phyloP scores from a whole-genome alignment of 2,113 vertebrate species.

The Sapayoa aenigma region DNA sequence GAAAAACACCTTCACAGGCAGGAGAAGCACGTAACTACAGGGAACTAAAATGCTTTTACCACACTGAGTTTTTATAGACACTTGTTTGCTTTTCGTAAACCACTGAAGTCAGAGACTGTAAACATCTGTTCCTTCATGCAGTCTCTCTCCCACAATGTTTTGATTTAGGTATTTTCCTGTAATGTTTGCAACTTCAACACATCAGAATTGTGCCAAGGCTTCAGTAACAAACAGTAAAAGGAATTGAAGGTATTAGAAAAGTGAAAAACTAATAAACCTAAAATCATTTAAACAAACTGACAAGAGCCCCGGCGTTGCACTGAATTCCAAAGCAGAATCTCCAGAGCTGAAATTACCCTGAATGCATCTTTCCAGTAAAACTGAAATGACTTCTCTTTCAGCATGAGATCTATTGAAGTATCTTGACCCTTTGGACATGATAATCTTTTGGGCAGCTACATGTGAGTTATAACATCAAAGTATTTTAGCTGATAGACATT shows the following conservation, averaged over 20 bases:
- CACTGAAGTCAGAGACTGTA: slow-evolving; percentile 24
- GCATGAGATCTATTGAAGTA: not conserved
- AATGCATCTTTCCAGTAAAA: not conserved
- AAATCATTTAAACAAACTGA: not conserved
- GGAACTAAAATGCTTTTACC: not conserved
- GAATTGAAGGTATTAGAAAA: not conserved
- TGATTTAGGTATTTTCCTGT: slow-evolving; percentile 43
- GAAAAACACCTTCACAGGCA: not conserved
- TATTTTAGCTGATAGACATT: not conserved
- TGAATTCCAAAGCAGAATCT: not conserved
- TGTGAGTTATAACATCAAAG: not conserved
- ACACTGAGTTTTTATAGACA: not conserved
- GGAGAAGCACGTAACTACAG: not conserved
- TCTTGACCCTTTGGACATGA: not conserved
- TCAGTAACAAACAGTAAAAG: not conserved
- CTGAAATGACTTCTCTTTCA: not conserved
- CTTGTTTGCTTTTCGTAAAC: not conserved
- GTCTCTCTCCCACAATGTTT: slow-evolving; percentile 51
- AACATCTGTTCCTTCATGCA: slow-evolving; percentile 40
- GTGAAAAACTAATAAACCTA: not conserved
- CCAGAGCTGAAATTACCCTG: not conserved
- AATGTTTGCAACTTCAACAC: slow-evolving; percentile 34
- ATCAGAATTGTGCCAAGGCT: slow-evolving; percentile 19
- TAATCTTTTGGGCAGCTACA: not conserved
- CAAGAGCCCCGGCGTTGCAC: not conserved